Conservation (phyloP, 2,113 vertebrate species). For the Salvelinus sp. region DNA sequence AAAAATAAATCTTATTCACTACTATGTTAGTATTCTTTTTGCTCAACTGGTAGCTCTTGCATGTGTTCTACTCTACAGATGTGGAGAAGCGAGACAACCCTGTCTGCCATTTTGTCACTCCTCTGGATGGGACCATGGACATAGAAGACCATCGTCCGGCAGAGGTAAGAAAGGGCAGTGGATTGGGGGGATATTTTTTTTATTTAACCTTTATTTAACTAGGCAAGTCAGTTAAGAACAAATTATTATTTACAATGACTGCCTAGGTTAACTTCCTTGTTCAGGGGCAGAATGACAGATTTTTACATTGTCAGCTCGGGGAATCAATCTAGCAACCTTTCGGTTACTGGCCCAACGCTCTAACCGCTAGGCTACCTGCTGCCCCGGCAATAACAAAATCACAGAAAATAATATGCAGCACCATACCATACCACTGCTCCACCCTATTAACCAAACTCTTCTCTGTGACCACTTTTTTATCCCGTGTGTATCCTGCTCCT, state of each 20-base stretch:
- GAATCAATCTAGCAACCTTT: too few relatives aligned
- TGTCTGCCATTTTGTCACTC: conserved; percentile 94
- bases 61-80: conserved; percentile 70
- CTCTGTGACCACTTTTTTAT: not conserved
- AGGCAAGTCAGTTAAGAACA: not conserved
- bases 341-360: too few relatives aligned
- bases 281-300: too few relatives aligned
- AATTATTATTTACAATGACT: too few relatives aligned
- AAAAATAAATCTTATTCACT: too few relatives aligned
- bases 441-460: not conserved
- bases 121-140: conserved; percentile 87
- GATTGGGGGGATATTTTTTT: not conserved
- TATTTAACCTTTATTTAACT: too few relatives aligned
- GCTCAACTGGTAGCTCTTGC: not conserved
- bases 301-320: too few relatives aligned
- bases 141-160: conserved; percentile 85
- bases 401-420: too few relatives aligned
- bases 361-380: too few relatives aligned
- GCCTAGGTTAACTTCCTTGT: too few relatives aligned
- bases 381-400: too few relatives aligned
- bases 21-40: not conserved
- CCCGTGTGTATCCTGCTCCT: not conserved
- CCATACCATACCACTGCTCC: too few relatives aligned
- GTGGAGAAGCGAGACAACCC: conserved; percentile 93
- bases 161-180: conserved; percentile 72